Conservation (phyloP, 1,140 invertebrate species). For the Drosophila neocordata region DNA sequence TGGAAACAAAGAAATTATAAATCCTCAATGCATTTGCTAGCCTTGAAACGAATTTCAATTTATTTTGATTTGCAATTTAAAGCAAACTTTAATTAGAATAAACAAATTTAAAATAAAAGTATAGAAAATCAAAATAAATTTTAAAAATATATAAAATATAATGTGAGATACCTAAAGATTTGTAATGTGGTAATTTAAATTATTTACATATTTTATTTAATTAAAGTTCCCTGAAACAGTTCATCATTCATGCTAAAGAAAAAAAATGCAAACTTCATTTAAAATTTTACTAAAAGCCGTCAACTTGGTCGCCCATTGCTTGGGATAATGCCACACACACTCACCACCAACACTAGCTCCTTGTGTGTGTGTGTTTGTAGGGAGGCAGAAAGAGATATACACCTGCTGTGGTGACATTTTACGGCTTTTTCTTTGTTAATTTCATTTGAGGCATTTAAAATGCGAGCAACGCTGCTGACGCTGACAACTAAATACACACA, state of each 20-base stretch:
- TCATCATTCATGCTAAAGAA: not conserved
- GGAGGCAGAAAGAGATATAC: conserved; percentile 30
- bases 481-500: conserved; percentile 73
- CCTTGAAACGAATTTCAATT: not conserved
- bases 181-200: not conserved
- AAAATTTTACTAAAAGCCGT: conserved; percentile 60
- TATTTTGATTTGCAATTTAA: not conserved
- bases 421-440: conserved; percentile 79
- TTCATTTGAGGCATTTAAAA: conserved; percentile 79
- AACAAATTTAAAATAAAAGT: not conserved
- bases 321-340: conserved; percentile 46
- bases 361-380: conserved; percentile 18
- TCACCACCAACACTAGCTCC: conserved; percentile 22
- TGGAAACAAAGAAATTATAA: conserved; percentile 14
- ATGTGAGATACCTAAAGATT: too few species aligned
- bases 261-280: conserved; percentile 48
- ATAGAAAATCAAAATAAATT: too few species aligned
- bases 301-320: conserved; percentile 40
- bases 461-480: conserved; percentile 63
- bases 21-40: not conserved
- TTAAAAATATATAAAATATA: too few species aligned
- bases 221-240: not conserved
- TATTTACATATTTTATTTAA: not conserved
- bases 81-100: not conserved
- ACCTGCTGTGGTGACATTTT: conserved; percentile 78